Percentiles rank a stretch among this genome's conserved stretches.
Conservation (phyloP, 2,113 vertebrate genomes). For the Anguilla japonica region DNA sequence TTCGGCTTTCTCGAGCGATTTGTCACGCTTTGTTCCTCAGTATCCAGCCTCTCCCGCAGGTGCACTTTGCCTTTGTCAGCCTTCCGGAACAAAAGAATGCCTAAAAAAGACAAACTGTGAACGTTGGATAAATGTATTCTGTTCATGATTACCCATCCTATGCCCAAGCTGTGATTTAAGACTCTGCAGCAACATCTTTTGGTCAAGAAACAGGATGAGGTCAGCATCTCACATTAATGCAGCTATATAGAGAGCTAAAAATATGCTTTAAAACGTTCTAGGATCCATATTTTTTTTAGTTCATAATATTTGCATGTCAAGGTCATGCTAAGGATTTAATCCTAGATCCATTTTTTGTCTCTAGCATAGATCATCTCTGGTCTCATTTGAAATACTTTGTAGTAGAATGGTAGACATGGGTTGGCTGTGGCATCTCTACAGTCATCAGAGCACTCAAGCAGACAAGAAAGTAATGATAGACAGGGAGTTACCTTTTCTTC, state of each 20-base stretch:
- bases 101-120: not conserved
- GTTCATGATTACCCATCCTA: not conserved
- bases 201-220: not conserved
- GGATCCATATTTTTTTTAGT: too few species aligned
- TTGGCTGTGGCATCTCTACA: conserved; percentile 16
- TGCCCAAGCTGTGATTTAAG: not conserved
- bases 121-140: not conserved
- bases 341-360: too few species aligned
- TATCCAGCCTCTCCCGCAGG: not conserved
- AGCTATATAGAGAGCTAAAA: not conserved
- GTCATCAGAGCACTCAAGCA: conserved; percentile 28
- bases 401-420: conserved; percentile 23
- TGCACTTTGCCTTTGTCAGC: not conserved
- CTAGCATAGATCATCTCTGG: not conserved
- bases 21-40: not conserved
- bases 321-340: too few species aligned
- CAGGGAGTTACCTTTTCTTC: not conserved
- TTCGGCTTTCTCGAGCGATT: not conserved
- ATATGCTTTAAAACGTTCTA: not conserved
- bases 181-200: not conserved
- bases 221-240: not conserved
- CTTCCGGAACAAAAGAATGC: not conserved
- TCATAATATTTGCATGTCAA: too few species aligned
- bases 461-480: not conserved
- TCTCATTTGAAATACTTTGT: conserved; percentile 10